phyloP scores from a whole-genome alignment of 2,888 invertebrate genomes.

The Tachystola acroxantha region DNA sequence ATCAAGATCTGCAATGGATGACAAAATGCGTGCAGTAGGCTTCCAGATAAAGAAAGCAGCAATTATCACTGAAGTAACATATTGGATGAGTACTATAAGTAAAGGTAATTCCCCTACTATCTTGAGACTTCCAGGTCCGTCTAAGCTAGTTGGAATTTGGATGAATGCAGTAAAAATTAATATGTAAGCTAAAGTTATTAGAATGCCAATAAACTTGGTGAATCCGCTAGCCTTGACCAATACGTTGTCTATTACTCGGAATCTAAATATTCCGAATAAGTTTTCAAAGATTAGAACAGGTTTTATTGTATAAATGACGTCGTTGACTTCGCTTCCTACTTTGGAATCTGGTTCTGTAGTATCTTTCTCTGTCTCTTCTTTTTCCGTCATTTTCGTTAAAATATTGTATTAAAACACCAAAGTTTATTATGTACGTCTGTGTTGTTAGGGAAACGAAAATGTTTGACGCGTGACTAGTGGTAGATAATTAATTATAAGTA shows the following conservation, averaged over 20 bases:
- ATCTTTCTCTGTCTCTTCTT: not conserved
- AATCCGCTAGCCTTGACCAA: constrained; percentile 21
- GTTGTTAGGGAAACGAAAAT: no score
- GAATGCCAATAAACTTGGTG: constrained; percentile 29
- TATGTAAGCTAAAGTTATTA: constrained; percentile 18
- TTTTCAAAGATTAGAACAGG: constrained; percentile 31
- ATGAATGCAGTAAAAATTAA: constrained; percentile 17
- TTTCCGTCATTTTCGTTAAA: not conserved
- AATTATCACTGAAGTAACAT: constrained; percentile 24
- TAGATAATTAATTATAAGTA: no score
- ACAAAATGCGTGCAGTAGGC: constrained; percentile 27
- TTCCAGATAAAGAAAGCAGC: constrained; percentile 27
- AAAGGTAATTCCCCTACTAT: constrained; percentile 28
- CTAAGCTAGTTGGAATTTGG: constrained; percentile 13
- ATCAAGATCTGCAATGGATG: constrained; percentile 33
- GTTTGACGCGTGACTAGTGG: no score
- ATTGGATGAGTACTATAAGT: constrained; percentile 31
- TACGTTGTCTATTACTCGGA: constrained; percentile 24
- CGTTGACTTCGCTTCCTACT: constrained; percentile 15
- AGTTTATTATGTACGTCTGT: not conserved
- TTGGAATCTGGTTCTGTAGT: not conserved
- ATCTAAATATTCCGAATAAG: constrained; percentile 41
- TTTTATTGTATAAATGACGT: constrained; percentile 23
- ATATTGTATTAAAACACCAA: no score
- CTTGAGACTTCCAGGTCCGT: constrained; percentile 16